Conservation (phyloP, 2,888 invertebrate species). For the Ptychoptera albimana region DNA sequence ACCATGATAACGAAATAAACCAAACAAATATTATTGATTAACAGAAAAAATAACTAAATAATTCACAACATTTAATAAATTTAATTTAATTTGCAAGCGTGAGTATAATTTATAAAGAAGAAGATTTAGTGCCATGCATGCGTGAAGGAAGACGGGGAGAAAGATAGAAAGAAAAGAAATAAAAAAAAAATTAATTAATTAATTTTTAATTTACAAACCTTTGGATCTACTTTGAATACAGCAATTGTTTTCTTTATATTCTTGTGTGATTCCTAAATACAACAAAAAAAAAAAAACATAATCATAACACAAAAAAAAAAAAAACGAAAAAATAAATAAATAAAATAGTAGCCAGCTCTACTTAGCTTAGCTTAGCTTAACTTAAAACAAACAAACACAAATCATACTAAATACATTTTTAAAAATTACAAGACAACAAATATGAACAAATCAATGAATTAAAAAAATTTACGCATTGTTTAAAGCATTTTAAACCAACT, state of each 20-base stretch:
- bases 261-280: slow-evolving; percentile 28
- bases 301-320: slow-evolving; percentile 8
- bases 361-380: no score
- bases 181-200: no score
- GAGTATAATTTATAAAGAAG: background rate
- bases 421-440: no score
- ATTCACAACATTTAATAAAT: background rate
- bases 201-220: slow-evolving; percentile 11
- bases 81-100: background rate
- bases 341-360: background rate
- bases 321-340: background rate
- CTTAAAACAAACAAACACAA: no score
- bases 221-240: slow-evolving; percentile 39
- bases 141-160: background rate
- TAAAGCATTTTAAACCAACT: no score
- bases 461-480: no score
- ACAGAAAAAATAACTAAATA: background rate
- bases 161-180: no score
- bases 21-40: background rate
- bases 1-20: background rate
- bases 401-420: no score
- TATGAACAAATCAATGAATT: no score
- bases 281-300: slow-evolving; percentile 12
- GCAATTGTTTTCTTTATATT: slow-evolving; percentile 35
- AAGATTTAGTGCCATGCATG: background rate